Conservation (phyloP, 2,113 vertebrate genomes). For the Natator depressus region DNA sequence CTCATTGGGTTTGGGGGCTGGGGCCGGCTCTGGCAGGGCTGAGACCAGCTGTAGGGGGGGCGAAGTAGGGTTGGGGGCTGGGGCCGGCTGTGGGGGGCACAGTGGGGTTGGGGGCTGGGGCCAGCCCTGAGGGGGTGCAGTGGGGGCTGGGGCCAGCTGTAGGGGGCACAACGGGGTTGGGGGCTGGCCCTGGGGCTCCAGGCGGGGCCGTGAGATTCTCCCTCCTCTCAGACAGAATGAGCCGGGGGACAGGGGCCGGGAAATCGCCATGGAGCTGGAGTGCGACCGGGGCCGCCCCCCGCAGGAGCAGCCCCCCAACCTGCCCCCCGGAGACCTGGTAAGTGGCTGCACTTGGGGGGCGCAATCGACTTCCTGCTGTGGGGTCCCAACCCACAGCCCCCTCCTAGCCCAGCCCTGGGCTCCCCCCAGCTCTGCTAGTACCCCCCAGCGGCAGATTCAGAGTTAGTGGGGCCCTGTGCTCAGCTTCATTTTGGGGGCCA, state of each 20-base stretch:
- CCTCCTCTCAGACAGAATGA: slow-evolving; percentile 2
- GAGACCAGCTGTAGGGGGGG: too few relatives aligned
- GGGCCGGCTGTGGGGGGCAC: too few relatives aligned
- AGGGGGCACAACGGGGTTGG: background rate
- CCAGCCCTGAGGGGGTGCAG: too few relatives aligned
- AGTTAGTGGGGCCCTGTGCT: too few relatives aligned
- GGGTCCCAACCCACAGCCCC: background rate
- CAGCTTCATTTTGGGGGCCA: too few relatives aligned
- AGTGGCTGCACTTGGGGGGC: background rate
- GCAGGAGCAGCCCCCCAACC: background rate
- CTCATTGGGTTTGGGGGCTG: too few relatives aligned
- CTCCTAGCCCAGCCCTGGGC: too few relatives aligned
- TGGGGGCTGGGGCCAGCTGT: background rate
- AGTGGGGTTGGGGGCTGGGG: too few relatives aligned
- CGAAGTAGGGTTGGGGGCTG: too few relatives aligned
- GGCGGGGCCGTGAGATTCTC: background rate
- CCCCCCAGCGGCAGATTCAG: too few relatives aligned
- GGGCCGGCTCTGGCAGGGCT: background rate
- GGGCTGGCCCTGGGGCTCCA: background rate
- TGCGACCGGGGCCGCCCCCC: background rate
- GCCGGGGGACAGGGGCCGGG: background rate
- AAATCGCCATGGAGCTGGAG: background rate
- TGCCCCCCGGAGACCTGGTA: background rate
- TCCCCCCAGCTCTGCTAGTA: background rate
- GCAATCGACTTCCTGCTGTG: too few relatives aligned